Evolutionary conservation across 2,888 invertebrate genomes (phyloP).

Genomic region (Ormyrus nitidulus): DNA sequence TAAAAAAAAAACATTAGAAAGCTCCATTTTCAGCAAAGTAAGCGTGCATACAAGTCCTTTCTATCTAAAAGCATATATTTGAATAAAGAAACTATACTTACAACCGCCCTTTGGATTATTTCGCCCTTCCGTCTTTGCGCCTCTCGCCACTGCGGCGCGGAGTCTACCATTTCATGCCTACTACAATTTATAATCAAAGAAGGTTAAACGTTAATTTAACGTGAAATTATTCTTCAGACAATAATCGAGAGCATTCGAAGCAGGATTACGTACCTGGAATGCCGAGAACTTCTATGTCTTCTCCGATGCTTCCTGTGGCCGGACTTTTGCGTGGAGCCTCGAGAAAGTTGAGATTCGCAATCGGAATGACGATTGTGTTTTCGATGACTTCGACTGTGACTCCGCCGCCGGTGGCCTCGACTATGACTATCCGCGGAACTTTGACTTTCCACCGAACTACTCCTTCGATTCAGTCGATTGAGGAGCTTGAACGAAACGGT

Average conservation of each 20-base stretch:
- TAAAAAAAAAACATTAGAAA: not conserved
- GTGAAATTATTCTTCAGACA: not conserved
- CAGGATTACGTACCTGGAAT: slow-evolving; percentile 76
- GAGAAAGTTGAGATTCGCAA: slow-evolving; percentile 92
- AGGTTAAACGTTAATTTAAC: slow-evolving; percentile 16
- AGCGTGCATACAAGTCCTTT: not conserved
- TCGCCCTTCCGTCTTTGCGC: slow-evolving; percentile 86
- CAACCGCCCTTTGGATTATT: slow-evolving; percentile 74
- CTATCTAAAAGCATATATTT: not conserved
- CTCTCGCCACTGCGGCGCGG: slow-evolving; percentile 92
- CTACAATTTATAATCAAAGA: slow-evolving; percentile 42
- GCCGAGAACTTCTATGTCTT: slow-evolving; percentile 84
- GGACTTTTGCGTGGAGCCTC: slow-evolving; percentile 86
- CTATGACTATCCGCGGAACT: slow-evolving; percentile 87
- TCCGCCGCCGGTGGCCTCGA: slow-evolving; percentile 84
- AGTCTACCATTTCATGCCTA: slow-evolving; percentile 86
- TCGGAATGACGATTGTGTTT: slow-evolving; percentile 88
- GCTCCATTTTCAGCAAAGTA: not conserved
- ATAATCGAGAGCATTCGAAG: not conserved
- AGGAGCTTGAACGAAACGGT: slow-evolving; percentile 55
- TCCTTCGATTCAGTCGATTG: slow-evolving; percentile 77
- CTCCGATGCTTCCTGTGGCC: slow-evolving; percentile 83
- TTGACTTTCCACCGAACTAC: slow-evolving; percentile 92
- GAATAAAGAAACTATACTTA: slow-evolving; percentile 60
- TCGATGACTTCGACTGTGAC: slow-evolving; percentile 85